These are phyloP conservation scores for Lasioglossum vierecki DNA, from an alignment of 2,888 invertebrate genomes.

Conservation along the genomic window DNA sequence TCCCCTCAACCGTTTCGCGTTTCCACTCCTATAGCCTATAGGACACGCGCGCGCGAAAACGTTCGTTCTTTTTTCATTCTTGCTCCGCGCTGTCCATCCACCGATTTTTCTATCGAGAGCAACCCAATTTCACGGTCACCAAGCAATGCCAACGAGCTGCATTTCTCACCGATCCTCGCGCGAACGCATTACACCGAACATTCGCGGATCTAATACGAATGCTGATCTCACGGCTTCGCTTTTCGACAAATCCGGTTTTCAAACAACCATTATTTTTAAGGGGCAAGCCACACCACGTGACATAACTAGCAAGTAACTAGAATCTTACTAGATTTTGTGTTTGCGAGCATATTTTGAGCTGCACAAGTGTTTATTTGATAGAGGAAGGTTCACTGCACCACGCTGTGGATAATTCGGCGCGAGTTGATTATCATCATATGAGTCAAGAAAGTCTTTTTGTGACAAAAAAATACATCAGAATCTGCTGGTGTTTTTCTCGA, in stretches of 20 bases:
- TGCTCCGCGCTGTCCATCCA: not conserved
- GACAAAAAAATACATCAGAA: no score
- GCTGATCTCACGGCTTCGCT: not conserved
- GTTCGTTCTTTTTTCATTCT: not conserved
- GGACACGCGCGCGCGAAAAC: not conserved
- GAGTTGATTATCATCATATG: no score
- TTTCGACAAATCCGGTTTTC: not conserved
- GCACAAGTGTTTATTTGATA: no score
- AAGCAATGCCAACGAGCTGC: constrained; percentile 18
- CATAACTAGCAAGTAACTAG: no score
- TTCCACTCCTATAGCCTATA: not conserved
- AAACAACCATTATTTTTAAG: not conserved
- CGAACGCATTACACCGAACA: constrained; percentile 4
- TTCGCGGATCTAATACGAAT: constrained; percentile 1
- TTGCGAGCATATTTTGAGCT: no score
- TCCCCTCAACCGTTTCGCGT: not conserved
- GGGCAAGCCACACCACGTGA: no score
- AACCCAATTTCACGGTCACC: constrained; percentile 52
- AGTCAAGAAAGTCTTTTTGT: no score
- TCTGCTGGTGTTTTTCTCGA: no score
- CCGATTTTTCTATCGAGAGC: constrained; percentile 12
- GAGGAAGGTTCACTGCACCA: no score
- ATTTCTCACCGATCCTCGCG: constrained; percentile 43
- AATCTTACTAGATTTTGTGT: no score
- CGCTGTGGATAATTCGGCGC: no score